phyloP scores from a whole-genome alignment of 1,140 invertebrate genomes.

The Megathymus violae region DNA sequence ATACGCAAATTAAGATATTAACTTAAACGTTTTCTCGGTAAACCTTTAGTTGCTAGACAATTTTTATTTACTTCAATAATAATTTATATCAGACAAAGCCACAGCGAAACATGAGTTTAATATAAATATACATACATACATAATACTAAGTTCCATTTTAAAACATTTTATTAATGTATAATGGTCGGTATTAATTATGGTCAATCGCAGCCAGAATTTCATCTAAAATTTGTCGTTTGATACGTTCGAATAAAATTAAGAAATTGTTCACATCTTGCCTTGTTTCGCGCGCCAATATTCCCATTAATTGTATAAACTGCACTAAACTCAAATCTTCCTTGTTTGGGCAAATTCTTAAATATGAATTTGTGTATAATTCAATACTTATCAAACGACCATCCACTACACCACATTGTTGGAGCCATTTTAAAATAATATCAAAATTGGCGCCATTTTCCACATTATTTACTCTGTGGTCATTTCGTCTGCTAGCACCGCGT shows the following conservation, averaged over 20 bases:
- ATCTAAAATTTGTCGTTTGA: constrained; percentile 38
- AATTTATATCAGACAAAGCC: no score
- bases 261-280: constrained; percentile 36
- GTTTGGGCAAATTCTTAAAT: constrained; percentile 42
- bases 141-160: no score
- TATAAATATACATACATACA: no score
- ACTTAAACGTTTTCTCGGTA: no score
- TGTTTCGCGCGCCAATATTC: constrained; percentile 44
- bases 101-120: no score
- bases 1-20: no score
- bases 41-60: no score
- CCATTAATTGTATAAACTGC: constrained; percentile 45
- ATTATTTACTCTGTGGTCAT: neutral
- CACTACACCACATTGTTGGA: constrained; percentile 41
- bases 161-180: no score
- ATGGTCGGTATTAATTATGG: constrained; percentile 18
- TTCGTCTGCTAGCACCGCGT: constrained; percentile 24
- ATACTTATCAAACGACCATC: constrained; percentile 39
- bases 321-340: constrained; percentile 42
- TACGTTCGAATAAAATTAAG: constrained; percentile 36
- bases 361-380: constrained; percentile 19
- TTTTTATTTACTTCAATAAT: no score
- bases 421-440: constrained; percentile 39
- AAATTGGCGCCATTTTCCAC: constrained; percentile 23
- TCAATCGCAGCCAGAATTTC: constrained; percentile 32